Evolutionary conservation across 2,888 invertebrate species (phyloP).

Genomic region (Cataglyphis rosenhaueri): DNA sequence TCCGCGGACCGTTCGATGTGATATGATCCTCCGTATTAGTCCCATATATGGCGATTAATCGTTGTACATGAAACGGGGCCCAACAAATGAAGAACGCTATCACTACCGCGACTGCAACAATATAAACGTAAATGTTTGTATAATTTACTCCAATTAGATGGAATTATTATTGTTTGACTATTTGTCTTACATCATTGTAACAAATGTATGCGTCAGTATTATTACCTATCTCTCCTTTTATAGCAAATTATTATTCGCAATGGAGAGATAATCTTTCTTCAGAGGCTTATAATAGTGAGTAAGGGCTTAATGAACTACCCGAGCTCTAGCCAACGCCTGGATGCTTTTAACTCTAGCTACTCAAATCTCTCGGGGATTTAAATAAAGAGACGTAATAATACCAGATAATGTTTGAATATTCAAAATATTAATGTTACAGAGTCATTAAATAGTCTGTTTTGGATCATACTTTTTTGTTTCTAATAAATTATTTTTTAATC

Average conservation of each 20-base stretch:
- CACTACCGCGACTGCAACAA: conserved; percentile 92
- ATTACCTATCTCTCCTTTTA: not conserved
- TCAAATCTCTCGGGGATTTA: not conserved
- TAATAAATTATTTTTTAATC: no score
- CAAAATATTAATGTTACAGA: not conserved
- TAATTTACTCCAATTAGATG: not conserved
- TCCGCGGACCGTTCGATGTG: conserved; percentile 81
- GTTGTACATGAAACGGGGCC: conserved; percentile 97
- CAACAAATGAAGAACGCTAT: conserved; percentile 96
- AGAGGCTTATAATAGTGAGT: no score
- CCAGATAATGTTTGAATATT: not conserved
- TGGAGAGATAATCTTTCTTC: not conserved
- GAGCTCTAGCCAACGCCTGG: not conserved
- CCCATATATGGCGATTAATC: conserved; percentile 93
- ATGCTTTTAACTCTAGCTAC: not conserved
- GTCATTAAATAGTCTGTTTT: no score
- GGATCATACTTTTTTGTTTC: no score
- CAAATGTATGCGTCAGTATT: not conserved
- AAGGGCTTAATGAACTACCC: no score
- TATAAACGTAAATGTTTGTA: not conserved
- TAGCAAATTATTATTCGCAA: not conserved
- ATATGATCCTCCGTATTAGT: conserved; percentile 85
- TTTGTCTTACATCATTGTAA: not conserved
- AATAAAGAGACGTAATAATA: not conserved
- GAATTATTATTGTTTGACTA: not conserved